Evolutionary conservation across 1,140 invertebrate genomes (phyloP).

Genomic region (Euwallacea fornicatus): DNA sequence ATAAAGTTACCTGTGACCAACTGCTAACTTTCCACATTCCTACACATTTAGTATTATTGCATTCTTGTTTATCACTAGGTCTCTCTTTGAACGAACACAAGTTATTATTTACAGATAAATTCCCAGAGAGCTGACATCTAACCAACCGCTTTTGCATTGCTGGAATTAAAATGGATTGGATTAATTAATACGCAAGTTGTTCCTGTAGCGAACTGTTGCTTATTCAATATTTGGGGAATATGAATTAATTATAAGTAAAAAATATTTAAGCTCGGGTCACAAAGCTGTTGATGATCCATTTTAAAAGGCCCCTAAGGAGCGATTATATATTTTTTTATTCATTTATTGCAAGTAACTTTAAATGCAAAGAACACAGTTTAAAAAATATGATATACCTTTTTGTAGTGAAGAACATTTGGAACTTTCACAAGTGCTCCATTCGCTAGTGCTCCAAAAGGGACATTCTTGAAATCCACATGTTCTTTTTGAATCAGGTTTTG

Average conservation of each 20-base stretch:
- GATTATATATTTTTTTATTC: not conserved
- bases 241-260: no score
- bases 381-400: slow-evolving; percentile 59
- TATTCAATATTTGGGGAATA: not conserved
- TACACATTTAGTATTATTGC: slow-evolving; percentile 76
- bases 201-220: no score
- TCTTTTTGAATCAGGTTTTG: slow-evolving; percentile 65
- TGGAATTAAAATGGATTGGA: slow-evolving; percentile 45
- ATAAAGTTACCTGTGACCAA: slow-evolving; percentile 76
- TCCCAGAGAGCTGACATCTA: slow-evolving; percentile 68
- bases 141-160: slow-evolving; percentile 77
- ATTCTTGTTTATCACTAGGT: slow-evolving; percentile 73
- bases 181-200: no score
- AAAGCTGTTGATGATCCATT: no score
- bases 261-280: no score
- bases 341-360: not conserved
- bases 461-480: slow-evolving; percentile 71
- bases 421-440: slow-evolving; percentile 72
- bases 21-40: slow-evolving; percentile 82
- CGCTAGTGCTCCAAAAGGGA: slow-evolving; percentile 69
- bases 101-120: slow-evolving; percentile 59
- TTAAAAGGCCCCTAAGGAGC: not conserved
- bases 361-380: not conserved
- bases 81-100: slow-evolving; percentile 68
- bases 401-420: slow-evolving; percentile 76